Evolutionary conservation across 2,113 vertebrate species (phyloP).

Genomic region (Plecotus auritus): DNA sequence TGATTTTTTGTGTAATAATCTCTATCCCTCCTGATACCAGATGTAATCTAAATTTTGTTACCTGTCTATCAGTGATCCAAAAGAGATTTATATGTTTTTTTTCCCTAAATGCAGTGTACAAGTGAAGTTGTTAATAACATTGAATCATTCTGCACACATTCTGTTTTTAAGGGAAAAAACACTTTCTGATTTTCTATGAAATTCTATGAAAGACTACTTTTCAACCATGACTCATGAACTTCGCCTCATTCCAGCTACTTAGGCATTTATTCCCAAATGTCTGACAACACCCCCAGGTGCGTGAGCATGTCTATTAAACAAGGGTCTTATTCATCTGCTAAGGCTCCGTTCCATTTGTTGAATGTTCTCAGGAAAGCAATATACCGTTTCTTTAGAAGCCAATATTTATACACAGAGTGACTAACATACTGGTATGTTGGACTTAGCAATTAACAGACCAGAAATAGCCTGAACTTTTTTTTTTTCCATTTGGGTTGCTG

Average conservation of each 20-base stretch:
- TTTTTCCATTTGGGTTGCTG: not conserved
- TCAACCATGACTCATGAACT: conserved; percentile 20
- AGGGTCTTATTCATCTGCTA: conserved; percentile 61
- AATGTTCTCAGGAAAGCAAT: conserved; percentile 25
- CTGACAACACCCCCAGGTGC: conserved; percentile 47
- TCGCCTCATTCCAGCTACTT: not conserved
- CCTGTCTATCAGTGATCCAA: not conserved
- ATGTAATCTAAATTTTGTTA: not conserved
- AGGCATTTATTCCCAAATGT: conserved; percentile 46
- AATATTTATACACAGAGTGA: not conserved
- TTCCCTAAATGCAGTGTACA: not conserved
- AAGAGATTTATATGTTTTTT: not conserved
- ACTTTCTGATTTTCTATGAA: conserved; percentile 33
- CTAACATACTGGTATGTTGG: not conserved
- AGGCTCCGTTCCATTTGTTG: conserved; percentile 7
- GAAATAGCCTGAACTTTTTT: not conserved
- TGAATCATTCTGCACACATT: not conserved
- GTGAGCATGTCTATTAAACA: conserved; percentile 40
- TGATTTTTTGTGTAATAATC: not conserved
- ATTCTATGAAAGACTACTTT: conserved; percentile 40
- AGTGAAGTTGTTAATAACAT: not conserved
- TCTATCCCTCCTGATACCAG: not conserved
- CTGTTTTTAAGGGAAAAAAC: conserved; percentile 35
- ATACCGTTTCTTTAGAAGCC: conserved; percentile 36
- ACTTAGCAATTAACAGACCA: conserved; percentile 28